Conservation (phyloP, 2,888 invertebrate species). For the Acanthococcus lagerstroemiae region DNA sequence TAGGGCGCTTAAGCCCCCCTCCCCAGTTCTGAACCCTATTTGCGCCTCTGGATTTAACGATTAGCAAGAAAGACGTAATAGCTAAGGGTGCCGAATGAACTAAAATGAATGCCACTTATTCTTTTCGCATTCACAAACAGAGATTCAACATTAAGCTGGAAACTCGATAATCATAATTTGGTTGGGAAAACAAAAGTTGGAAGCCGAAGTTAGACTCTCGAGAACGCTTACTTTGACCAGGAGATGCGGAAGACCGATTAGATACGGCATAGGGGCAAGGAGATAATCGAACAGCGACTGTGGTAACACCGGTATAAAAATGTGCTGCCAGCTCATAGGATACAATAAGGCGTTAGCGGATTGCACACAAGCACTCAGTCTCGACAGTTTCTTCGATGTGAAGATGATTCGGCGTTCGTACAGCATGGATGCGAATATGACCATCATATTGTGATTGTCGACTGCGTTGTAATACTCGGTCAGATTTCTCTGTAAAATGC, state of each 20-base stretch:
- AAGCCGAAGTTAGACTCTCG: too few relatives aligned
- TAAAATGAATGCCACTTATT: too few relatives aligned
- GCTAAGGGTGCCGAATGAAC: too few relatives aligned
- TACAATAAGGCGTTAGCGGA: conserved; percentile 90
- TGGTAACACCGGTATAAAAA: conserved; percentile 86
- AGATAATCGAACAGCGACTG: conserved; percentile 79
- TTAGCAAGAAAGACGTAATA: too few relatives aligned
- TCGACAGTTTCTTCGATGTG: conserved; percentile 76
- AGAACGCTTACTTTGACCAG: conserved; percentile 37
- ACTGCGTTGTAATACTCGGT: conserved; percentile 98
- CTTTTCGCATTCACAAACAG: too few relatives aligned
- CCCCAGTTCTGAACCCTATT: too few relatives aligned
- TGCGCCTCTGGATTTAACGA: too few relatives aligned
- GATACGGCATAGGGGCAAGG: conserved; percentile 93
- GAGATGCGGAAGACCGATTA: conserved; percentile 78
- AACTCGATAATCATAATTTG: too few relatives aligned
- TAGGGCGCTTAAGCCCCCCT: too few relatives aligned
- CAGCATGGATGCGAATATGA: conserved; percentile 88
- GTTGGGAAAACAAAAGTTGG: too few relatives aligned
- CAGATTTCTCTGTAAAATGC: conserved; percentile 66
- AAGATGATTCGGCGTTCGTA: conserved; percentile 89
- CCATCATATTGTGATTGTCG: conserved; percentile 87
- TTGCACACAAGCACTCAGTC: conserved; percentile 85
- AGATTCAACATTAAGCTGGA: too few relatives aligned
- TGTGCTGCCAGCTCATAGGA: conserved; percentile 98